These are phyloP conservation scores for Oncorhynchus masou DNA, from an alignment of 2,113 vertebrate genomes.

Conservation along the genomic window DNA sequence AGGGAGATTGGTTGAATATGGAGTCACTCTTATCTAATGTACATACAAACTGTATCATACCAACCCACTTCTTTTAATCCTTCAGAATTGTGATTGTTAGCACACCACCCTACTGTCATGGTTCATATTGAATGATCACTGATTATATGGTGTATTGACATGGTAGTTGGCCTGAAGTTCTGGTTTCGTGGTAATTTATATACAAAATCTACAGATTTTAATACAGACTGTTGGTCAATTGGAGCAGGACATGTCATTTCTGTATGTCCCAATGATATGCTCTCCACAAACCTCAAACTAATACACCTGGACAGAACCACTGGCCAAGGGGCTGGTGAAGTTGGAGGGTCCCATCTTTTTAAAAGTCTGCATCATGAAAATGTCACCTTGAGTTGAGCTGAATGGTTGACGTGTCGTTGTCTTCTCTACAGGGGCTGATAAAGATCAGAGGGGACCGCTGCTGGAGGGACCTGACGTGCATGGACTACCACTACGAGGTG, in stretches of 20 bases:
- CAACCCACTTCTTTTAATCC: background rate
- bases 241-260: too few relatives aligned
- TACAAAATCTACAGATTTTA: too few relatives aligned
- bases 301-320: background rate
- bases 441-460: conserved; percentile 93
- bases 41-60: background rate
- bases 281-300: background rate
- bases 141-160: background rate
- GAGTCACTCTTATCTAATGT: background rate
- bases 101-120: background rate
- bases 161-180: background rate
- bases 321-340: too few relatives aligned
- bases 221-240: too few relatives aligned
- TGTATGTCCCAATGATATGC: too few relatives aligned
- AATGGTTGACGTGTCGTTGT: conserved; percentile 18
- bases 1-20: background rate
- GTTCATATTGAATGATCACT: background rate
- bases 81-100: background rate
- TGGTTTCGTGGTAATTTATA: background rate
- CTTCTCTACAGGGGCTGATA: conserved; percentile 83
- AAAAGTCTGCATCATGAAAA: conserved; percentile 64
- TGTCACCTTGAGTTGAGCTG: background rate
- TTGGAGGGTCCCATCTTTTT: background rate
- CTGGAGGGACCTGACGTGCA: conserved; percentile 92
- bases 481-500: conserved; percentile 97